Evolutionary conservation across 2,113 vertebrate genomes (phyloP), one percentile per base, ranked within the genome.

Genomic region (Gymnogyps californianus): DNA sequence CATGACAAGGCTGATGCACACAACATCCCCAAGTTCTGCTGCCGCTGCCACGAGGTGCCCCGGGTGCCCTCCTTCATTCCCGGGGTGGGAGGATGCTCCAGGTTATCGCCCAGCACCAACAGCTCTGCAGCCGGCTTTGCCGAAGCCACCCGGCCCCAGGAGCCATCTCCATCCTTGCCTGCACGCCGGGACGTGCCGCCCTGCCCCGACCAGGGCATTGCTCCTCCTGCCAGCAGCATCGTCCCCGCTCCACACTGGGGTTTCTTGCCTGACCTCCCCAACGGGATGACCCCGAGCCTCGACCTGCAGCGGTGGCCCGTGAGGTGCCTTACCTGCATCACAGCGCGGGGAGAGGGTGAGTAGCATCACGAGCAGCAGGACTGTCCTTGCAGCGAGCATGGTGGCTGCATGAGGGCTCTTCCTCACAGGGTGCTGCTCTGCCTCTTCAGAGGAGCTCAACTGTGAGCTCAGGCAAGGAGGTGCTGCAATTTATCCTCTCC

Each of bases 201-300:
- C 31, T 59, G 25, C n/a, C 47, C 65, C 4, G 2, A 8, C 52
- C 67, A 14, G 62, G 31, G n/a, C 4, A 5, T 2, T 49, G 34
- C 9, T 74, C 25, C 75, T 54, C 28, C 59, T 32, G 55, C 40
- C 67, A 75, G 47, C 61, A 70, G 55, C 87, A 51, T 44, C 6
- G 0, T 42, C 51, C 38, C 42, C 7, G 3, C 59, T 38, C 65
- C 62, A 13, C 52, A 0, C 9, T 0, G 2, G 24, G 10, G 3
- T 47, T 76, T 34, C 57, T 52, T 21, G 22, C 67, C 72, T 44
- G 26, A 34, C 16, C 13, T 36, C 22, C 49, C 51, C 51, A 12
- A 0, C 0, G 13, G 62, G 42, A 36, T 1, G 4, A 3, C 17
- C 47, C 47, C 1, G 0, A 65, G 49, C 24, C 51, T 74, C 3